A percentile compares a stretch with the other conserved stretches of the same genome.
phyloP scores from a whole-genome alignment of 2,888 invertebrate genomes.

The Cacoxenus indagator region DNA sequence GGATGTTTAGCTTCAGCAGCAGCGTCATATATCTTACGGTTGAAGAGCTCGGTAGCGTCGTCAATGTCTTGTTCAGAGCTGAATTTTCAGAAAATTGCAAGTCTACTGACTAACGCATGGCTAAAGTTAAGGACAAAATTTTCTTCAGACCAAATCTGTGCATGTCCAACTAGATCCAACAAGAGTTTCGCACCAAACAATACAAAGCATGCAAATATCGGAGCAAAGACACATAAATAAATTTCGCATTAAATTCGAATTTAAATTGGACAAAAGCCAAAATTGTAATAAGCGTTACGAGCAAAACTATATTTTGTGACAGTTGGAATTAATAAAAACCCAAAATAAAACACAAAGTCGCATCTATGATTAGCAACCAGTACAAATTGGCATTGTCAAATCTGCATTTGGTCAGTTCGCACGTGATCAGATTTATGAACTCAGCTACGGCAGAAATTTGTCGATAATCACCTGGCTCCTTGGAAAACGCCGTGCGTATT shows the following conservation, averaged over 20 bases:
- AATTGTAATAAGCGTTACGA: constrained; percentile 24
- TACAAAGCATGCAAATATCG: constrained; percentile 4
- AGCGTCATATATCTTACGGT: no score
- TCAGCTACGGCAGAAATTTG: background rate
- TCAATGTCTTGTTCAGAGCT: no score
- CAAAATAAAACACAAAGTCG: background rate
- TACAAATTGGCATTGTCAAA: constrained; percentile 2
- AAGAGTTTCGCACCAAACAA: background rate
- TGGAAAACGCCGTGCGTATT: background rate
- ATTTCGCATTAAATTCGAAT: constrained; percentile 13
- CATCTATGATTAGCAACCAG: background rate
- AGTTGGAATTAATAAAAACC: background rate
- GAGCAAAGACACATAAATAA: background rate
- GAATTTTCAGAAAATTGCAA: no score
- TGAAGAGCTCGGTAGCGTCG: no score
- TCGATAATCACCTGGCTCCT: background rate
- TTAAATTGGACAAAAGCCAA: constrained; percentile 40
- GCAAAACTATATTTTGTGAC: background rate
- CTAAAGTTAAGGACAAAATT: no score
- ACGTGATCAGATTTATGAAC: background rate
- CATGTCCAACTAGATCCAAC: background rate
- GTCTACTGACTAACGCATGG: no score
- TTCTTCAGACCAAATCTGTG: no score
- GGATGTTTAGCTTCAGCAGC: no score
- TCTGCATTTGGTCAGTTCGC: background rate